Conservation (phyloP, 2,888 invertebrate genomes). For the Cheilosia urbana region DNA sequence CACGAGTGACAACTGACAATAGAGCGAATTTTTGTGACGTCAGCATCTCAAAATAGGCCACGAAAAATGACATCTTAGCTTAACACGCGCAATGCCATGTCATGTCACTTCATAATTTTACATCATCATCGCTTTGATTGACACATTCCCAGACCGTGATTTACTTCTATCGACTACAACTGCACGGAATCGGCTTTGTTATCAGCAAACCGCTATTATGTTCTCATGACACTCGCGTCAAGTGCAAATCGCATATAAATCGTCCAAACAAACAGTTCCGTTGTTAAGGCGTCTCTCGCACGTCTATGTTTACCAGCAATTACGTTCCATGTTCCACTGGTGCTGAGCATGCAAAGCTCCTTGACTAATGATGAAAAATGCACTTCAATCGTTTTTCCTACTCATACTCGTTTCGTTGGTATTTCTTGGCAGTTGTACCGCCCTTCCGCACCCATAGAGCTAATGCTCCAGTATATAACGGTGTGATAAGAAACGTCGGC, state of each 20-base stretch:
- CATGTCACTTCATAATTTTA: no score
- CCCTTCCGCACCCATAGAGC: neutral
- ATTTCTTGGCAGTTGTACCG: constrained; percentile 2
- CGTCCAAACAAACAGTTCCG: constrained; percentile 20
- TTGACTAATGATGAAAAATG: constrained; percentile 64
- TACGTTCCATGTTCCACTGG: neutral
- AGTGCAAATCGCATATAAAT: constrained; percentile 42
- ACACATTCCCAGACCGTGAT: no score
- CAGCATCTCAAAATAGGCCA: no score
- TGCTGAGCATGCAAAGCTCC: constrained; percentile 21
- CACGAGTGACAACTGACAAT: no score
- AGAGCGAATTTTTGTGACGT: no score
- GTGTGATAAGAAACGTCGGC: constrained; percentile 51
- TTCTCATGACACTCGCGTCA: constrained; percentile 47
- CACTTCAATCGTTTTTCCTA: constrained; percentile 44
- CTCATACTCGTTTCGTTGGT: neutral
- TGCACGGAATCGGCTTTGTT: constrained; percentile 16
- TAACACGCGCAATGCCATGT: no score
- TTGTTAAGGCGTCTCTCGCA: constrained; percentile 17
- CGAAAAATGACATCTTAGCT: no score
- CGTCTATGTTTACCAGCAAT: constrained; percentile 46
- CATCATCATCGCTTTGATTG: no score
- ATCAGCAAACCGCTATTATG: constrained; percentile 30
- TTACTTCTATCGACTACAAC: neutral
- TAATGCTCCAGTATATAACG: constrained; percentile 10